Conservation (phyloP, 2,797 vertebrate genomes). For the Erethizon dorsatum region DNA sequence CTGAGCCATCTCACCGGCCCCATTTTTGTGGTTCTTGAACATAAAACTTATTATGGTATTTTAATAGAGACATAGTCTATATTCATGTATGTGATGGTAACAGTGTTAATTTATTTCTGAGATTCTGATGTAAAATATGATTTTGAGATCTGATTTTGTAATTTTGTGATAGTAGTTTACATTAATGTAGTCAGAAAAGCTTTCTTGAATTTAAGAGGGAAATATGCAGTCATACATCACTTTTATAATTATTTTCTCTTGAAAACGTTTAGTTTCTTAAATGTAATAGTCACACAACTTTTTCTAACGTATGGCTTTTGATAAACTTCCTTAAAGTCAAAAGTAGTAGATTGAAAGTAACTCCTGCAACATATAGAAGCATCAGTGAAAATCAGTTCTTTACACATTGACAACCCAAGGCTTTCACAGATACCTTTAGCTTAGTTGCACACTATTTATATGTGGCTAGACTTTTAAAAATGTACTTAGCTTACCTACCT, state of each 20-base stretch:
- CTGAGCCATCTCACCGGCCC: too few species aligned
- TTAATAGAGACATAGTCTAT: neutral
- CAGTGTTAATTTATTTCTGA: neutral
- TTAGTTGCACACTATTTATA: conserved; percentile 88
- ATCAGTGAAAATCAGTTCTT: conserved; percentile 86
- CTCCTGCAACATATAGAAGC: conserved; percentile 80
- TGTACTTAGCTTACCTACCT: conserved; percentile 91
- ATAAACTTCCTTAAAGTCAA: conserved; percentile 86
- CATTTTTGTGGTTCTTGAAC: conserved; percentile 26
- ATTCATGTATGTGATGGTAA: neutral
- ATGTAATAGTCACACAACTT: conserved; percentile 42
- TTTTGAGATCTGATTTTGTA: conserved; percentile 29
- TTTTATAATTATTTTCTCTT: conserved; percentile 25
- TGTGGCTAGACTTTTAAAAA: conserved; percentile 89
- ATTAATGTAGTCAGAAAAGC: conserved; percentile 4
- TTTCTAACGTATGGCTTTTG: conserved; percentile 73
- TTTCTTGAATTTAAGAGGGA: conserved; percentile 49
- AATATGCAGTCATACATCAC: neutral
- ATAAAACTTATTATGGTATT: neutral
- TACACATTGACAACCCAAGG: conserved; percentile 89
- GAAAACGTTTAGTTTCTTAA: conserved; percentile 50
- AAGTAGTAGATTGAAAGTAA: conserved; percentile 86
- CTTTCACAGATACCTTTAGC: conserved; percentile 87
- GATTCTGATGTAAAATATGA: conserved; percentile 29
- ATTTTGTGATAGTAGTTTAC: conserved; percentile 35